phyloP scores from a whole-genome alignment of 2,797 vertebrate species.

The Limosa lapponica region DNA sequence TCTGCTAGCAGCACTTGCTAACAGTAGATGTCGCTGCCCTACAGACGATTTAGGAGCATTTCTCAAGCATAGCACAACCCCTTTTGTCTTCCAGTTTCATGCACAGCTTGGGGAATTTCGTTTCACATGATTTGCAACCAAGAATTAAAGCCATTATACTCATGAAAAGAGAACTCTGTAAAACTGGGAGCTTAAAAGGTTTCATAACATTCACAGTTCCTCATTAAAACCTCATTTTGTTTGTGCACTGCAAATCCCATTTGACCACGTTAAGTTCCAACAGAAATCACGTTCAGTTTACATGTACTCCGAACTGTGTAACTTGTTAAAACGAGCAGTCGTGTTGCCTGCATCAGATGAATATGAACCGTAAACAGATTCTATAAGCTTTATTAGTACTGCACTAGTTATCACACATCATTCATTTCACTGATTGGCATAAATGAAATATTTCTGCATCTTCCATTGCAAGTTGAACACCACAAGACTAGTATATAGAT shows the following conservation, averaged over 20 bases:
- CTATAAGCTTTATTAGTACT: not conserved
- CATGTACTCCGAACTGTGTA: accelerated
- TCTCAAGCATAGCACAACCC: not conserved
- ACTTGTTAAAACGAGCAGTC: not conserved
- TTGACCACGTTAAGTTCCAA: not conserved
- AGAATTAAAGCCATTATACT: not conserved
- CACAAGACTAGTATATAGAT: not conserved
- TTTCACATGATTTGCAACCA: not conserved
- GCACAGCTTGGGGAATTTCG: not conserved
- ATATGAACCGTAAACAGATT: not conserved
- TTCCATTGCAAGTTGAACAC: not conserved
- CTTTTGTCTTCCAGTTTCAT: not conserved
- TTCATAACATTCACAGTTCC: not conserved
- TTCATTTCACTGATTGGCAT: not conserved
- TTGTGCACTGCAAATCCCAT: not conserved
- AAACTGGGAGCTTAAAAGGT: not conserved
- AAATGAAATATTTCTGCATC: not conserved
- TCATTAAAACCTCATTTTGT: not conserved
- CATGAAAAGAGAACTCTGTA: not conserved
- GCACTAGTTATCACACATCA: not conserved
- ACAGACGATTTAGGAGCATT: not conserved
- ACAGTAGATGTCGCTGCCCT: conserved; percentile 57
- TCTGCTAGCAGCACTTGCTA: not conserved
- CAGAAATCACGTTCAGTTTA: not conserved
- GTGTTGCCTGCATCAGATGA: not conserved